phyloP scores from a whole-genome alignment of 2,113 vertebrate species.

The Gulo gulo region DNA sequence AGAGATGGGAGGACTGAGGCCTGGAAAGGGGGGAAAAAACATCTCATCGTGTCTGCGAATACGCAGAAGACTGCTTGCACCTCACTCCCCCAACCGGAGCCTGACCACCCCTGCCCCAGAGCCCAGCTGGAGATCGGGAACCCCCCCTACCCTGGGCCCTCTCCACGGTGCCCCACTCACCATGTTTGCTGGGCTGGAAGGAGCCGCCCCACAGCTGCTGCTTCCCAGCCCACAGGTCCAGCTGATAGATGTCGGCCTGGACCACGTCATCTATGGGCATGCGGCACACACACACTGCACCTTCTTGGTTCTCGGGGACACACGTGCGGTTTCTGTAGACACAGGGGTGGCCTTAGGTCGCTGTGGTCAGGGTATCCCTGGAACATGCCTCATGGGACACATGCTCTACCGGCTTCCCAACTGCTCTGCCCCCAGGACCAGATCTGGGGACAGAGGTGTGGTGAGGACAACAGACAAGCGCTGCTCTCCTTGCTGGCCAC shows the following conservation, averaged over 20 bases:
- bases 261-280: not conserved
- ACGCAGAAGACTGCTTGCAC: not conserved
- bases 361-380: accelerated
- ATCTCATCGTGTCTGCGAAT: not conserved
- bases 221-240: slow-evolving; percentile 68
- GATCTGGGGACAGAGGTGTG: not conserved
- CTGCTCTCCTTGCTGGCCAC: too few relatives aligned
- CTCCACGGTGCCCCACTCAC: slow-evolving; percentile 64
- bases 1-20: not conserved
- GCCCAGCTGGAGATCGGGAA: not conserved
- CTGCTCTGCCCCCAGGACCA: not conserved
- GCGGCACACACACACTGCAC: slow-evolving; percentile 59
- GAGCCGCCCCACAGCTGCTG: slow-evolving; percentile 48
- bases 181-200: slow-evolving; percentile 48
- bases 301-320: slow-evolving; percentile 60
- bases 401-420: not conserved
- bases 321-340: slow-evolving; percentile 67
- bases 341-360: not conserved
- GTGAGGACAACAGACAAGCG: not conserved
- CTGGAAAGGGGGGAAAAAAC: not conserved
- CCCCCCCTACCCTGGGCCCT: too few relatives aligned
- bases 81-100: accelerated
- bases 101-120: too few relatives aligned
- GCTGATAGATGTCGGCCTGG: not conserved
- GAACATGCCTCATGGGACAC: not conserved